phyloP scores from a whole-genome alignment of 1,140 invertebrate genomes.

The Idris sp. region DNA sequence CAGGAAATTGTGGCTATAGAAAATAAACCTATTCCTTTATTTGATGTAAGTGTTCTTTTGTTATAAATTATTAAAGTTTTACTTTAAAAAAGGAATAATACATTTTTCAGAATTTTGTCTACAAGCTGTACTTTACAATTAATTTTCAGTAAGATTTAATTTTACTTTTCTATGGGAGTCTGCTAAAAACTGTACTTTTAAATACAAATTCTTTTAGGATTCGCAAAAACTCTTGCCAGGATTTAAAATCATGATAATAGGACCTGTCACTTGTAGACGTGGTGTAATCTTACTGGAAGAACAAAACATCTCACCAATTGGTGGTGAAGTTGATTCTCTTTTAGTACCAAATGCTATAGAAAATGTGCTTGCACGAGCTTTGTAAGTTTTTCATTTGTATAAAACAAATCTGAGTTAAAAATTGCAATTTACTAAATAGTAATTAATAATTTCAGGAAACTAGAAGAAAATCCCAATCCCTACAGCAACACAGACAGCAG shows the following conservation, averaged over 20 bases:
- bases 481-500: slow-evolving; percentile 68
- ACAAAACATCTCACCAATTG: slow-evolving; percentile 82
- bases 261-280: slow-evolving; percentile 84
- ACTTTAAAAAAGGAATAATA: too few relatives aligned
- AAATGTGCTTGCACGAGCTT: slow-evolving; percentile 80
- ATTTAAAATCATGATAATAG: slow-evolving; percentile 78
- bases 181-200: neutral
- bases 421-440: slow-evolving; percentile 13
- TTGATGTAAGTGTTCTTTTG: slow-evolving; percentile 75
- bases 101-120: too few relatives aligned
- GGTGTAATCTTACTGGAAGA: slow-evolving; percentile 85
- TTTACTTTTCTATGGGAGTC: too few relatives aligned
- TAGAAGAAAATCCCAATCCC: slow-evolving; percentile 78
- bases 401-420: neutral
- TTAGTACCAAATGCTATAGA: slow-evolving; percentile 80
- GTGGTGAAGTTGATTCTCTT: slow-evolving; percentile 86
- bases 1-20: slow-evolving; percentile 86
- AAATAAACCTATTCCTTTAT: slow-evolving; percentile 81
- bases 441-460: slow-evolving; percentile 61
- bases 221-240: slow-evolving; percentile 70
- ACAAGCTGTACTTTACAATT: too few relatives aligned
- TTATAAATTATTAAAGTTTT: too few relatives aligned
- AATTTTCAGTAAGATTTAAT: too few relatives aligned
- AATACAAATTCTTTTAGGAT: slow-evolving; percentile 65
- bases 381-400: slow-evolving; percentile 73